Evolutionary conservation across 2,113 vertebrate genomes (phyloP).

Genomic region (Tamias sibiricus): DNA sequence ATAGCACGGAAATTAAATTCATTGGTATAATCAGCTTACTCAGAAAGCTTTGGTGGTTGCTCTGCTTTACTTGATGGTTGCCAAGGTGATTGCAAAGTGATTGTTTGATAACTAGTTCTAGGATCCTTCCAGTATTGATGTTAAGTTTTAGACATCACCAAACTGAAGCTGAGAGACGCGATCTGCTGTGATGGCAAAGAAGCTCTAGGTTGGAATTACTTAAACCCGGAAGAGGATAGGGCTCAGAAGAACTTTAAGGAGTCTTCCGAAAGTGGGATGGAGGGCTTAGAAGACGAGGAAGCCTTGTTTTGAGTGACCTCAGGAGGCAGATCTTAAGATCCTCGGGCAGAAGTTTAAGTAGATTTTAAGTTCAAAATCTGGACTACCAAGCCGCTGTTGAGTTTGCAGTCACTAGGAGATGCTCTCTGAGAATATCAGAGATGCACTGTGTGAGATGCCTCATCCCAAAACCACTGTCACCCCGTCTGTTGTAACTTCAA

Average conservation of each 20-base stretch:
- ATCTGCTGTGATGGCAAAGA: neutral
- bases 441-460: neutral
- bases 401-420: neutral
- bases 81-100: constrained; percentile 68
- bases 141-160: neutral
- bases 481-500: neutral
- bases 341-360: neutral
- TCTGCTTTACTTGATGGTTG: constrained; percentile 62
- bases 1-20: constrained; percentile 80
- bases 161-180: neutral
- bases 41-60: constrained; percentile 65
- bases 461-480: neutral
- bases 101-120: constrained; percentile 52
- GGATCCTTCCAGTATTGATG: constrained; percentile 52
- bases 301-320: constrained; percentile 60
- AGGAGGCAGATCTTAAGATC: constrained; percentile 74
- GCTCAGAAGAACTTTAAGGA: neutral
- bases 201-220: neutral
- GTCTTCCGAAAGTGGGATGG: neutral
- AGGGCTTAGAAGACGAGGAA: neutral
- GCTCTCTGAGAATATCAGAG: neutral
- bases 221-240: neutral
- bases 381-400: neutral
- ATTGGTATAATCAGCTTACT: constrained; percentile 59
- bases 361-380: neutral